Percentiles rank a stretch among this genome's conserved stretches.
phyloP scores from a whole-genome alignment of 2,113 vertebrate genomes.

The Callithrix jacchus region DNA sequence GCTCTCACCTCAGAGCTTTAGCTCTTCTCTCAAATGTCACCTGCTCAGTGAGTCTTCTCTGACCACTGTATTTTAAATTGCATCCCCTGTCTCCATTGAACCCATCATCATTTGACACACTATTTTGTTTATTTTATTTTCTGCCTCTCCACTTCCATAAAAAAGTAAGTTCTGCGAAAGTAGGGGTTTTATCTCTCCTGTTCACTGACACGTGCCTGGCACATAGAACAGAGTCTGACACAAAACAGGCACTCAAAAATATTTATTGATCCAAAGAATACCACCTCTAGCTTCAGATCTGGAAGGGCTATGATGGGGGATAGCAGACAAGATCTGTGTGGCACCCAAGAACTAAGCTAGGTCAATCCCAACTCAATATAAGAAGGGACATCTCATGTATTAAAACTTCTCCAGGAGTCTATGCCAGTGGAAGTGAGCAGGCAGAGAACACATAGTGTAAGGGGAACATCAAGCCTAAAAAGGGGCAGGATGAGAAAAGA shows the following conservation, averaged over 20 bases:
- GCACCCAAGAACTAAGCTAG: background rate
- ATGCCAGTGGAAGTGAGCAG: background rate
- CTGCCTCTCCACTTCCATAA: background rate
- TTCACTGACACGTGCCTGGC: background rate
- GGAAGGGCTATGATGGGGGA: background rate
- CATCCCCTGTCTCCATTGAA: background rate
- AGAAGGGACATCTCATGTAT: background rate
- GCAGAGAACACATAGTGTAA: background rate
- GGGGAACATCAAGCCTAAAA: background rate
- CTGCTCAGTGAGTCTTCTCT: background rate
- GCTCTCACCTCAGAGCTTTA: background rate
- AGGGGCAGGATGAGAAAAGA: background rate
- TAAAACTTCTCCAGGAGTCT: background rate
- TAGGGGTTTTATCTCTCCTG: background rate
- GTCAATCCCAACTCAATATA: background rate
- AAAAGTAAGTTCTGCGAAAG: background rate
- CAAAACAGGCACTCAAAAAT: background rate
- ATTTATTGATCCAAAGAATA: constrained; percentile 33
- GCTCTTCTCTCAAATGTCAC: background rate
- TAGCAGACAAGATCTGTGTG: background rate
- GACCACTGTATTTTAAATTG: constrained; percentile 23
- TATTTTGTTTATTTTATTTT: constrained; percentile 4
- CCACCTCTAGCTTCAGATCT: background rate
- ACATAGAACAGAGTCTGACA: background rate
- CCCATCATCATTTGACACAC: background rate